These are phyloP conservation scores for Melanotaenia parkinsoni DNA, from an alignment of 2,797 vertebrate genomes.

Conservation along the genomic window DNA sequence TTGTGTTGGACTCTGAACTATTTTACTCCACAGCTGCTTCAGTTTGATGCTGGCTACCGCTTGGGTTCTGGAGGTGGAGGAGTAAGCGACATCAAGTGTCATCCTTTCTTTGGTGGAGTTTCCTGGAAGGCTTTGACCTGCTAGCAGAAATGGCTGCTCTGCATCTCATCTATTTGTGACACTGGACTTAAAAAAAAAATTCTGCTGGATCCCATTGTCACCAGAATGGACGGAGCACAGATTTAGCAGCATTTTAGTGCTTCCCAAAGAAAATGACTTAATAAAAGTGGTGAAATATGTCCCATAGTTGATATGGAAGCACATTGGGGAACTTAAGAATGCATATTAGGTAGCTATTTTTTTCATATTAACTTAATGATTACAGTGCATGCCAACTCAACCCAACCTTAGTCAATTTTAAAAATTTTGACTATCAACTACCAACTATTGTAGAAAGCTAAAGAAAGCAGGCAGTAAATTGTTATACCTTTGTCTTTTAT, in stretches of 20 bases:
- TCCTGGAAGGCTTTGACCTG: constrained; percentile 89
- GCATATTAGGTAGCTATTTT: constrained; percentile 51
- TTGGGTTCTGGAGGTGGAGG: constrained; percentile 90
- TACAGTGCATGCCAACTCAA: constrained; percentile 34
- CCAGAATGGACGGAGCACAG: constrained; percentile 23
- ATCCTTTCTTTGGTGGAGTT: constrained; percentile 91
- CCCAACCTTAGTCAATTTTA: constrained; percentile 9
- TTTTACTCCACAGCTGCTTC: constrained; percentile 85
- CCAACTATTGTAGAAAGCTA: constrained; percentile 28
- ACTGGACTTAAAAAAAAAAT: constrained; percentile 3
- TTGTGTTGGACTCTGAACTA: background rate
- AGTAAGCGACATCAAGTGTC: constrained; percentile 91
- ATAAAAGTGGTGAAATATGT: constrained; percentile 14
- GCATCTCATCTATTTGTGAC: background rate
- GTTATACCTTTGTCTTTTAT: constrained; percentile 2
- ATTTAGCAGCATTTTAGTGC: constrained; percentile 32
- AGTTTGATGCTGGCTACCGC: constrained; percentile 89
- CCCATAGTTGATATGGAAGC: background rate
- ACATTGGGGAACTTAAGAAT: constrained; percentile 6
- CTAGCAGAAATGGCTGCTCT: constrained; percentile 39
- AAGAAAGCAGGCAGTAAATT: constrained; percentile 45
- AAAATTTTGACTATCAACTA: constrained; percentile 18
- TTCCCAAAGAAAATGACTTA: constrained; percentile 55
- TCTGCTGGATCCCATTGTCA: constrained; percentile 11
- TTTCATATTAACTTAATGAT: constrained; percentile 9